Conservation (phyloP, 2,888 invertebrate species). For the Hesperia comma region DNA sequence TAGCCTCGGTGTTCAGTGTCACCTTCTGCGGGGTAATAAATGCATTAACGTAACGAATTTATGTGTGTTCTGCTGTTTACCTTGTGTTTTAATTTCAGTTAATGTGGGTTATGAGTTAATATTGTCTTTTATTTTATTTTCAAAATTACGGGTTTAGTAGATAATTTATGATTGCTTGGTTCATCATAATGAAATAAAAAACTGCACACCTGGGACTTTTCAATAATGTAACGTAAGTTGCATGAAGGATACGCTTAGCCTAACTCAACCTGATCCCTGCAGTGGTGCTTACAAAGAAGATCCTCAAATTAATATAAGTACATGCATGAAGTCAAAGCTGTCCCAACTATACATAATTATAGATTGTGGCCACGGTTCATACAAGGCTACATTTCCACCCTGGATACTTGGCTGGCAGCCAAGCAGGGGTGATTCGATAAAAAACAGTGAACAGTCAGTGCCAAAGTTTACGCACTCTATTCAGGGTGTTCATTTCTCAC, state of each 20-base stretch:
- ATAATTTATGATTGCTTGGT: no score
- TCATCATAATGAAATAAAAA: no score
- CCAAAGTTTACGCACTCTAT: constrained; percentile 41
- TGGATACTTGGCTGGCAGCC: constrained; percentile 55
- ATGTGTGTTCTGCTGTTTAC: constrained; percentile 11
- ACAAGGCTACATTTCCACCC: background rate
- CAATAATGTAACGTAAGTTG: no score
- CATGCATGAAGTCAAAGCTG: no score
- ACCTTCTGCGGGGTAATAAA: constrained; percentile 22
- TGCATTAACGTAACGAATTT: constrained; percentile 34
- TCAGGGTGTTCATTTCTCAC: constrained; percentile 35
- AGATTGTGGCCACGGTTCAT: no score
- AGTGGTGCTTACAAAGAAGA: no score
- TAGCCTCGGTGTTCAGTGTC: constrained; percentile 11
- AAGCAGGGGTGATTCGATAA: constrained; percentile 76
- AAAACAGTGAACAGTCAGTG: constrained; percentile 57
- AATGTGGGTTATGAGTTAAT: background rate
- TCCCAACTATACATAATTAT: no score
- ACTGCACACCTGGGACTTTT: no score
- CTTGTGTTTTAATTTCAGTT: background rate
- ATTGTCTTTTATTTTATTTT: background rate
- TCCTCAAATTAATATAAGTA: no score
- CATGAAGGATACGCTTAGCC: no score
- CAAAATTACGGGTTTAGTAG: no score
- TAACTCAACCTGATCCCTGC: no score